phyloP scores from a whole-genome alignment of 2,888 invertebrate genomes.

The Pristionchus arcanus region DNA sequence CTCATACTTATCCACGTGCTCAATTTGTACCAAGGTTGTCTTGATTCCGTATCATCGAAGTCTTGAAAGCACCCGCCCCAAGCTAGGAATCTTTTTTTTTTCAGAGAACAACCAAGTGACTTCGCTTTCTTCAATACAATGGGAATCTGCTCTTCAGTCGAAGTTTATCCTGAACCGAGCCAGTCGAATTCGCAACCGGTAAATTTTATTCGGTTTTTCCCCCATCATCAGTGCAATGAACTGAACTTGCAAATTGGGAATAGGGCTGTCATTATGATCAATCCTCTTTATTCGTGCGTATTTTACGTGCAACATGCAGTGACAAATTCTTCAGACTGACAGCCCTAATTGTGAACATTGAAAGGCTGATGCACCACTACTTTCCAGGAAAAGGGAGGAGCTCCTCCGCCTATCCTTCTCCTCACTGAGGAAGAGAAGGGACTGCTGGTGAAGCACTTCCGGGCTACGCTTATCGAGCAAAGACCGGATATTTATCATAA shows the following conservation, averaged over 20 bases:
- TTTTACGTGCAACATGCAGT: no score
- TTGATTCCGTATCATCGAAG: neutral
- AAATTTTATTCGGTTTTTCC: neutral
- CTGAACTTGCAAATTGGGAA: neutral
- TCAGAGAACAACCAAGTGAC: no score
- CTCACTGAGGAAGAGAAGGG: conserved; percentile 41
- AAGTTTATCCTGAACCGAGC: neutral
- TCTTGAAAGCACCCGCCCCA: no score
- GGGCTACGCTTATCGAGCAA: conserved; percentile 55
- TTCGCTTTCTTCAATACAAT: neutral
- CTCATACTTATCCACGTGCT: no score
- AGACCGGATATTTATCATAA: conserved; percentile 59
- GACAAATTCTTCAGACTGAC: no score
- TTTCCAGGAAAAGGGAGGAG: conserved; percentile 14
- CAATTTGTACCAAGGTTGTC: neutral
- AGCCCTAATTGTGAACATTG: no score
- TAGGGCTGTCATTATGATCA: neutral
- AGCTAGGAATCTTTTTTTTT: neutral
- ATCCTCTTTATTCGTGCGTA: neutral
- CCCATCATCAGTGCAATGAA: neutral
- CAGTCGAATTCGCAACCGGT: neutral
- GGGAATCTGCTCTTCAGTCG: conserved; percentile 19
- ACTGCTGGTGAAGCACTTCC: conserved; percentile 52
- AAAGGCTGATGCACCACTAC: neutral
- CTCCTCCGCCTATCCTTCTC: conserved; percentile 4